Evolutionary conservation across 1,140 invertebrate species (phyloP).

Genomic region (Lethocerus indicus): DNA sequence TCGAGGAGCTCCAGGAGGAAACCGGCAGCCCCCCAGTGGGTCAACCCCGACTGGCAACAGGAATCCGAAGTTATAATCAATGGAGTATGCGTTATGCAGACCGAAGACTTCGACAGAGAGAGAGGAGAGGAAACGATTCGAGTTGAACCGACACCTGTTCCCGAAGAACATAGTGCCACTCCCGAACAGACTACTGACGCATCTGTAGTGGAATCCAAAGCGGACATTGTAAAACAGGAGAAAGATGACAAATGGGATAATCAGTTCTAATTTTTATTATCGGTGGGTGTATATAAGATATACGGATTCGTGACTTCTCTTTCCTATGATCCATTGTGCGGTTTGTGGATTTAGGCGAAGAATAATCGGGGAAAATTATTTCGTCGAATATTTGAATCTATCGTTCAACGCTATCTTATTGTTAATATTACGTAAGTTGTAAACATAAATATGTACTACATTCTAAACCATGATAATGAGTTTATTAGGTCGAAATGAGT

Average conservation of each 20-base stretch:
- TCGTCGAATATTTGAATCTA: no score
- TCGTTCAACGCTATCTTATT: no score
- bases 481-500: no score
- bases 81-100: conserved; percentile 79
- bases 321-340: no score
- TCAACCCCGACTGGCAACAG: conserved; percentile 83
- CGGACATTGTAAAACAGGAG: conserved; percentile 14
- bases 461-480: no score
- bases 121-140: conserved; percentile 47
- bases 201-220: conserved; percentile 9
- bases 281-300: neutral
- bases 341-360: no score
- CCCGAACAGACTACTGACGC: conserved; percentile 7
- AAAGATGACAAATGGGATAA: conserved; percentile 19
- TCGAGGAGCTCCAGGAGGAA: conserved; percentile 46
- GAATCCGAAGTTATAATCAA: conserved; percentile 73
- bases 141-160: conserved; percentile 48
- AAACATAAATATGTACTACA: no score
- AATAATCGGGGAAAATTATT: no score
- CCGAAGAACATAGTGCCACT: conserved; percentile 14
- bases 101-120: conserved; percentile 45
- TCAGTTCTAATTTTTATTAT: conserved; percentile 14
- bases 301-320: no score
- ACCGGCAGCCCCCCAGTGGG: conserved; percentile 90
- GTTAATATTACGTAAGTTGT: no score